Conservation (phyloP, 2,797 vertebrate species). For the Taenioides sp. region DNA sequence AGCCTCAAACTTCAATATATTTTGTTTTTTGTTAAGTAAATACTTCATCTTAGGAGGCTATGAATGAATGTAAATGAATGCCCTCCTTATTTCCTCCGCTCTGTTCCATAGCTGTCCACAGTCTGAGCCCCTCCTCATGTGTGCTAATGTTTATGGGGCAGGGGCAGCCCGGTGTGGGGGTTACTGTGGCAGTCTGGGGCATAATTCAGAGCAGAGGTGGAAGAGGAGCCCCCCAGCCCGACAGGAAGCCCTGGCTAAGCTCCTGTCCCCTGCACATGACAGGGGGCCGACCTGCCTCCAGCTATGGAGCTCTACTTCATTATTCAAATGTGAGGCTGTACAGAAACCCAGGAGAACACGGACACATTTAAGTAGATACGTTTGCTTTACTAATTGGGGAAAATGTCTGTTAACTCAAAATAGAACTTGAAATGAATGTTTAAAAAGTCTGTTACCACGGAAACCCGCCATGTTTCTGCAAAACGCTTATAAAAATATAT, state of each 20-base stretch:
- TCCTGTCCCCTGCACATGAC: constrained; percentile 67
- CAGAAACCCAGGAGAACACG: background rate
- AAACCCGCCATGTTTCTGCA: too few species aligned
- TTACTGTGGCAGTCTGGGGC: constrained; percentile 56
- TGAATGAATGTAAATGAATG: background rate
- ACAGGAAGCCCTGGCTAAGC: constrained; percentile 77
- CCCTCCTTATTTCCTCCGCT: background rate
- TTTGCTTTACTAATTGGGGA: background rate
- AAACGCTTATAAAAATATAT: too few species aligned
- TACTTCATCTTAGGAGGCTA: background rate
- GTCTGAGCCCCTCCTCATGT: constrained; percentile 5
- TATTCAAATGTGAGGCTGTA: background rate
- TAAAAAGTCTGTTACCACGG: too few species aligned
- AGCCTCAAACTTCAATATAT: too few species aligned
- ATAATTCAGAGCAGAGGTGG: constrained; percentile 77
- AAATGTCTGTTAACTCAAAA: too few species aligned
- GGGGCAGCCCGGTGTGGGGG: constrained; percentile 34
- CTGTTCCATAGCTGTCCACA: background rate
- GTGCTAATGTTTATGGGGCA: constrained; percentile 41
- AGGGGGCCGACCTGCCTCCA: constrained; percentile 48
- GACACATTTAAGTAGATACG: background rate
- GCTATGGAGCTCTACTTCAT: constrained; percentile 18
- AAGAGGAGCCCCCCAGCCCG: constrained; percentile 70
- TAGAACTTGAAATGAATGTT: too few species aligned
- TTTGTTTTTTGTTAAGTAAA: too few species aligned